A percentile compares a stretch with the other conserved stretches of the same genome.
Conservation (phyloP, 2,797 vertebrate species). For the Gymnodraco acuticeps region DNA sequence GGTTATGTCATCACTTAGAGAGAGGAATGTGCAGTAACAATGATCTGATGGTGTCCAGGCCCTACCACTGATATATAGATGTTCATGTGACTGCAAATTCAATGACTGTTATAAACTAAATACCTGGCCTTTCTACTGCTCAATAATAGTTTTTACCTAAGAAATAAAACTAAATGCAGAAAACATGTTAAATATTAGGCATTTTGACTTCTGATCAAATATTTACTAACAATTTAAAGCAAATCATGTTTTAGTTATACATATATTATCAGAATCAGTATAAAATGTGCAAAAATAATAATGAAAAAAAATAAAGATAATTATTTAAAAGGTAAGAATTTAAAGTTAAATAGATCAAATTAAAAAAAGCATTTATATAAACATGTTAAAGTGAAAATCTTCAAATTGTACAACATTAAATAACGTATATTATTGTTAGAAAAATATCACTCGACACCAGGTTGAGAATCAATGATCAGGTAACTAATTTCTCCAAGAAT, state of each 20-base stretch:
- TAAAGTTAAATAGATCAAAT: too few species aligned
- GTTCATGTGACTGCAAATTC: constrained; percentile 42
- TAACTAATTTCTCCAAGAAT: too few species aligned
- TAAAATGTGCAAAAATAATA: too few species aligned
- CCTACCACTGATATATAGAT: not conserved
- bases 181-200: not conserved
- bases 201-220: not conserved
- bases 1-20: constrained; percentile 3
- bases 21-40: constrained; percentile 60
- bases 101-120: constrained; percentile 1
- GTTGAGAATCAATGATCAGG: too few species aligned
- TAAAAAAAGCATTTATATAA: too few species aligned
- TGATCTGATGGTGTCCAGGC: not conserved
- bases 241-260: not conserved
- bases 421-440: too few species aligned
- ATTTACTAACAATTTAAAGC: not conserved
- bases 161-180: not conserved
- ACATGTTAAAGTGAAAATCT: too few species aligned
- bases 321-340: too few species aligned
- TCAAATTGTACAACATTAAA: too few species aligned
- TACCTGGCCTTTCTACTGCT: not conserved
- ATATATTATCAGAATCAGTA: too few species aligned
- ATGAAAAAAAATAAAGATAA: too few species aligned
- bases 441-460: too few species aligned
- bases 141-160: constrained; percentile 4